Evolutionary conservation across 1,140 invertebrate genomes (phyloP).

Genomic region (Neodiprion lecontei): DNA sequence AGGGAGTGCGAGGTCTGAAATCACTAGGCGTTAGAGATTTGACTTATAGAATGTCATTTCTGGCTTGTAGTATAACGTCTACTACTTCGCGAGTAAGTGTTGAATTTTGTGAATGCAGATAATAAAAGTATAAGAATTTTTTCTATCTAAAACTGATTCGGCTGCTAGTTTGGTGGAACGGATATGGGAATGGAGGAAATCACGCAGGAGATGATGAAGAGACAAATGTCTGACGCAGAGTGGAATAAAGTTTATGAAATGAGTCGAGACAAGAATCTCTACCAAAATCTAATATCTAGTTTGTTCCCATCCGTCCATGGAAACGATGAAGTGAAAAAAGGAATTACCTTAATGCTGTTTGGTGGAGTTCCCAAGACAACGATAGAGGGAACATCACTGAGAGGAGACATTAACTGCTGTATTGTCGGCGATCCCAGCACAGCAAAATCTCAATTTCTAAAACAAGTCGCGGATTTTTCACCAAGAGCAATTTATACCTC

Average conservation of each 20-base stretch:
- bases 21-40: slow-evolving; percentile 95
- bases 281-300: slow-evolving; percentile 89
- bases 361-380: slow-evolving; percentile 98
- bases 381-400: slow-evolving; percentile 82
- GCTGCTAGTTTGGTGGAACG: slow-evolving; percentile 73
- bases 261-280: slow-evolving; percentile 92
- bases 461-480: slow-evolving; percentile 95
- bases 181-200: slow-evolving; percentile 82
- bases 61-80: slow-evolving; percentile 90
- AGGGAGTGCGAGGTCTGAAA: slow-evolving; percentile 92
- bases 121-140: slow-evolving; percentile 10
- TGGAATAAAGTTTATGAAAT: slow-evolving; percentile 98
- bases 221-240: slow-evolving; percentile 93
- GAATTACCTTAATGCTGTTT: slow-evolving; percentile 95
- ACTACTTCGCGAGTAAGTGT: slow-evolving; percentile 77
- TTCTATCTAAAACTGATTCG: neutral
- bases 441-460: slow-evolving; percentile 97
- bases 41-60: slow-evolving; percentile 93
- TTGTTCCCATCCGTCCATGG: slow-evolving; percentile 98
- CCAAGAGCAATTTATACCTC: slow-evolving; percentile 98
- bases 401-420: slow-evolving; percentile 98
- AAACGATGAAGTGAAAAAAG: slow-evolving; percentile 97
- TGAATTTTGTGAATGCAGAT: slow-evolving; percentile 16
- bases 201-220: slow-evolving; percentile 90
- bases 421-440: slow-evolving; percentile 99